Base-by-base conservation (phyloP, 2,888 invertebrate genomes). In the Polydrusus pterygomalis region DNA sequence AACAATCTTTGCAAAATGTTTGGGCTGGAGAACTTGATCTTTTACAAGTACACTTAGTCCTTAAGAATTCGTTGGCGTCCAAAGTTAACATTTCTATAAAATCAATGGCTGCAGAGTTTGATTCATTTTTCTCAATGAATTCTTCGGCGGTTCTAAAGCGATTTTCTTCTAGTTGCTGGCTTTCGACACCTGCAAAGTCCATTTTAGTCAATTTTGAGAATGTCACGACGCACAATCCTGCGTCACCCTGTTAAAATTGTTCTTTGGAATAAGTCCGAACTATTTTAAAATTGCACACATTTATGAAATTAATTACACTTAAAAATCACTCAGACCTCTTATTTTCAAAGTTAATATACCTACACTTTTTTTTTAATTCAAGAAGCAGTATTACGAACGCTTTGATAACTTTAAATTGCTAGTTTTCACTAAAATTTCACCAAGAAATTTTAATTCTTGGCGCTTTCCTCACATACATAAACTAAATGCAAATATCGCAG, bases 71-170 rank as follows among this genome's bases (percentile, higher is more conserved):
- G 34, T 69, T 68, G 1, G 77, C 77, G 43, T 77, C 77, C 34
- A 77, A 34, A 0, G 77, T 77, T 7, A 70, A 51, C 74, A 77
- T 77, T 58, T 77, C 77, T 13, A 77, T 77, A 25, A 68, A 77
- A 69, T 77, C 77, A 1, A 74, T 30, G 9, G 15, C 3, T 10
- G 11, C 9, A 13, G 2, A 1, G 25, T 20, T 43, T 43, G 10
- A 9, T 40, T 60, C 30, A 60, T 15, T 62, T 34, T 13, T 15
- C 1, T 54, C 47, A n/a, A 6, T 3, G 2, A 18, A 10, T 10
- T 34, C 34, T 7, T 34, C 10, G 7, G 8, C 10, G 7, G 8
- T 51, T 9, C 11, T 51, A 3, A 30, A 30, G 6, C 13, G 7
- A 17, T 70, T 64, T n/a, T 70, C 70, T 17, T 64, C 60, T 8